phyloP scores from a whole-genome alignment of 1,140 invertebrate species.

The Drosophila pallidifrons region DNA sequence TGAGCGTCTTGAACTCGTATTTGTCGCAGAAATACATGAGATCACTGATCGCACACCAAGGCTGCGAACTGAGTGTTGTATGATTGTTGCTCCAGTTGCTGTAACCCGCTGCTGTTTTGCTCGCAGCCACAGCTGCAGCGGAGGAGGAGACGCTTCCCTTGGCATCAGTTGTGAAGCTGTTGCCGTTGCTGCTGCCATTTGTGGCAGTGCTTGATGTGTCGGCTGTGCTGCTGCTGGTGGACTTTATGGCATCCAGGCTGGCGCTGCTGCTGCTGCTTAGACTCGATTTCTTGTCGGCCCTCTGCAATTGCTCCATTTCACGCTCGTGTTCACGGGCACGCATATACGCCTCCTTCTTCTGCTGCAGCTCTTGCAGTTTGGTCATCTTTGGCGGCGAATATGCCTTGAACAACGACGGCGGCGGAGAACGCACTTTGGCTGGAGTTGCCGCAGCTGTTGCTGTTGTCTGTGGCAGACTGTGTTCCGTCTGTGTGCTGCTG shows the following conservation, averaged over 20 bases:
- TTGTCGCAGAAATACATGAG: slow-evolving; percentile 82
- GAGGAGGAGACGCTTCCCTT: neutral
- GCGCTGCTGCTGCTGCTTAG: neutral
- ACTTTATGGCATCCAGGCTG: slow-evolving; percentile 26
- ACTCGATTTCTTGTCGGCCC: slow-evolving; percentile 29
- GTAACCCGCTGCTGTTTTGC: slow-evolving; percentile 60
- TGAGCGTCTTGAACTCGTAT: slow-evolving; percentile 77
- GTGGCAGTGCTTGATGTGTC: neutral
- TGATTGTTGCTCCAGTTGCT: slow-evolving; percentile 73
- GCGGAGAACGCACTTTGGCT: slow-evolving; percentile 21
- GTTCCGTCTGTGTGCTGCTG: slow-evolving; percentile 22
- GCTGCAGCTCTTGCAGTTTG: slow-evolving; percentile 68
- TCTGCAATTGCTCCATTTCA: slow-evolving; percentile 70
- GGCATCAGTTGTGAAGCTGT: neutral
- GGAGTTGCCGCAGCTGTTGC: neutral
- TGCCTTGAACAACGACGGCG: slow-evolving; percentile 49
- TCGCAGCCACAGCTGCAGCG: slow-evolving; percentile 10
- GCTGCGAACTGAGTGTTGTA: slow-evolving; percentile 58
- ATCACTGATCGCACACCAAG: slow-evolving; percentile 80
- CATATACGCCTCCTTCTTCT: slow-evolving; percentile 71
- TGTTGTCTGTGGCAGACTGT: slow-evolving; percentile 12
- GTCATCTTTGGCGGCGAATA: slow-evolving; percentile 66
- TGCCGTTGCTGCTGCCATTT: slow-evolving; percentile 10
- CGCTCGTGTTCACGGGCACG: slow-evolving; percentile 62
- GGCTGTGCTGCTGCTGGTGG: slow-evolving; percentile 5